phyloP scores from a whole-genome alignment of 1,140 invertebrate species.

The Oppia nitens region DNA sequence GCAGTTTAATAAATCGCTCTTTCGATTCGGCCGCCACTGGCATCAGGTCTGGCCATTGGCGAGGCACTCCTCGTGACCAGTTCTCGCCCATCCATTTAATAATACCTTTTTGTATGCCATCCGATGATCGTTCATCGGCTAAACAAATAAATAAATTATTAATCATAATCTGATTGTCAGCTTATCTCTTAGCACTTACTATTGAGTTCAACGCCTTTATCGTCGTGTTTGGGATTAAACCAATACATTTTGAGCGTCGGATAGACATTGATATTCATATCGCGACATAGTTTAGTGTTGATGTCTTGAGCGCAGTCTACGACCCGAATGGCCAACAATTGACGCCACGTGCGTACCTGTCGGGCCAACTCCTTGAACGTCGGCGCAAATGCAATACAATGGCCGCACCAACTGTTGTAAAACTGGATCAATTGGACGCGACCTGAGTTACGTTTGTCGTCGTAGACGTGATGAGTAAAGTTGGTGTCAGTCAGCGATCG shows the following conservation, averaged over 20 bases:
- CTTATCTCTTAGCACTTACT: neutral
- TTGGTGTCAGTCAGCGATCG: neutral
- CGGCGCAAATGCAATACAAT: conserved; percentile 62
- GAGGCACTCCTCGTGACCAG: neutral
- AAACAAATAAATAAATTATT: neutral
- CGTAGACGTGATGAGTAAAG: neutral
- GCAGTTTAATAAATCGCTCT: neutral
- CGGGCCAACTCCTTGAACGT: conserved; percentile 53
- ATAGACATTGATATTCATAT: conserved; percentile 70
- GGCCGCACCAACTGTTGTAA: conserved; percentile 75
- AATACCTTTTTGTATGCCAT: neutral
- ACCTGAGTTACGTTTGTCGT: neutral
- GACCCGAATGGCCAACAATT: conserved; percentile 35
- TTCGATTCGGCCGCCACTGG: conserved; percentile 2
- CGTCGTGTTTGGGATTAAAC: neutral
- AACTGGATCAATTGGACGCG: conserved; percentile 48
- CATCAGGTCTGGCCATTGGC: conserved; percentile 1
- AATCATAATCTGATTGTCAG: neutral
- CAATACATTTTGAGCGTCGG: conserved; percentile 41
- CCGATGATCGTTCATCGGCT: neutral
- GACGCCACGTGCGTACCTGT: conserved; percentile 39
- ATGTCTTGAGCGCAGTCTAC: conserved; percentile 26
- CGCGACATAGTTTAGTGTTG: conserved; percentile 49
- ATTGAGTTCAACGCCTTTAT: neutral
- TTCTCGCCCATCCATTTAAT: conserved; percentile 10